Conservation (phyloP, 1,140 invertebrate species). For the Bombus polaris region DNA sequence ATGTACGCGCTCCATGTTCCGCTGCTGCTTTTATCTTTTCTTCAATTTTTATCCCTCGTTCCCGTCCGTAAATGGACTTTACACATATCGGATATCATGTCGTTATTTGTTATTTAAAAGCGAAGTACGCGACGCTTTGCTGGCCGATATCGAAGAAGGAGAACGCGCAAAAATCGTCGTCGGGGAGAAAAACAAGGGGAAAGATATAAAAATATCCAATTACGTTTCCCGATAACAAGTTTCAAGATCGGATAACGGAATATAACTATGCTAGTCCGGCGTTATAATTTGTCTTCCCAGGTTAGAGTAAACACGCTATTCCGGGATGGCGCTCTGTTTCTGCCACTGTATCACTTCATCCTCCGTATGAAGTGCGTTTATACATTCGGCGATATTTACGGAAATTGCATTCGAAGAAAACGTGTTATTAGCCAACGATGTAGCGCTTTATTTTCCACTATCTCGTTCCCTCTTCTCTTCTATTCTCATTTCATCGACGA, state of each 20-base stretch:
- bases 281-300: conserved; percentile 18
- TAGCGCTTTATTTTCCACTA: background rate
- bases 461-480: background rate
- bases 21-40: background rate
- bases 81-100: background rate
- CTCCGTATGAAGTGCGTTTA: background rate
- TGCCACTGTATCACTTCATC: background rate
- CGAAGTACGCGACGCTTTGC: background rate
- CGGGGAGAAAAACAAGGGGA: background rate
- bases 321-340: background rate
- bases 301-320: background rate
- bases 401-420: background rate
- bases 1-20: no score
- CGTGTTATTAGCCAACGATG: background rate
- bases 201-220: conserved; percentile 38
- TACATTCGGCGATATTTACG: background rate
- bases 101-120: background rate
- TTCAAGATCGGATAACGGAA: conserved; percentile 1
- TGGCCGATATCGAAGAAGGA: background rate
- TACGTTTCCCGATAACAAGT: conserved; percentile 36
- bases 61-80: background rate
- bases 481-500: background rate
- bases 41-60: background rate
- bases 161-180: background rate
- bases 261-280: background rate